Conservation (phyloP, 2,113 vertebrate genomes). For the Aphyosemion australe region DNA sequence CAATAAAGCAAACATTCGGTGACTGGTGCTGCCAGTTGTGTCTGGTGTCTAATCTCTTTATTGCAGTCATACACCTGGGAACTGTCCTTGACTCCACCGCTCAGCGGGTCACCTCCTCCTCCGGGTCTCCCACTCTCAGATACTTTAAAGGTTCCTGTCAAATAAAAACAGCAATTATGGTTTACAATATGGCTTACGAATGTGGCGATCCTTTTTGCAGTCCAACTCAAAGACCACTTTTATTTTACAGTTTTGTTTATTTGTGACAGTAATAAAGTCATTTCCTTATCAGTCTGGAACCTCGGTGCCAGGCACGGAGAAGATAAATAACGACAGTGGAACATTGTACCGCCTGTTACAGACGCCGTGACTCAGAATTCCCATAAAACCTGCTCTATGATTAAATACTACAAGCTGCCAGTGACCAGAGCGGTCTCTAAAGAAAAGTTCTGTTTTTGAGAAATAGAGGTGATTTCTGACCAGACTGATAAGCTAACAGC, state of each 20-base stretch:
- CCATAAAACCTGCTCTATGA: background rate
- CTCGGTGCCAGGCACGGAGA: constrained; percentile 72
- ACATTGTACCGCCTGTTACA: constrained; percentile 5
- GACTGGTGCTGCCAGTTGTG: constrained; percentile 64
- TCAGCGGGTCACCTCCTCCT: constrained; percentile 16
- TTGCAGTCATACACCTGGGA: constrained; percentile 53
- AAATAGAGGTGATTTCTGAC: no score
- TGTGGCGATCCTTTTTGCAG: constrained; percentile 8
- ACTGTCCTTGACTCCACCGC: constrained; percentile 68
- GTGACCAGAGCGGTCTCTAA: no score
- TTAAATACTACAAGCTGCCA: no score
- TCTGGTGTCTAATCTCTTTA: constrained; percentile 67
- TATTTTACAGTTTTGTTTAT: constrained; percentile 48
- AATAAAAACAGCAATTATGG: background rate
- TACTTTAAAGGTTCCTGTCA: background rate
- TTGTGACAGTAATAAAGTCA: constrained; percentile 54
- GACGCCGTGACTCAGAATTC: constrained; percentile 23
- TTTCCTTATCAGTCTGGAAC: constrained; percentile 69
- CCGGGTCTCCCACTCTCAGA: background rate
- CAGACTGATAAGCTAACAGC: no score
- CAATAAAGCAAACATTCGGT: constrained; percentile 50
- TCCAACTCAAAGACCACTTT: background rate
- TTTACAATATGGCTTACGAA: background rate
- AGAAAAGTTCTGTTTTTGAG: no score
- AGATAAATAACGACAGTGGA: constrained; percentile 47